Base-by-base conservation (phyloP, 2,113 vertebrate genomes). In the Cairina moschata region DNA sequence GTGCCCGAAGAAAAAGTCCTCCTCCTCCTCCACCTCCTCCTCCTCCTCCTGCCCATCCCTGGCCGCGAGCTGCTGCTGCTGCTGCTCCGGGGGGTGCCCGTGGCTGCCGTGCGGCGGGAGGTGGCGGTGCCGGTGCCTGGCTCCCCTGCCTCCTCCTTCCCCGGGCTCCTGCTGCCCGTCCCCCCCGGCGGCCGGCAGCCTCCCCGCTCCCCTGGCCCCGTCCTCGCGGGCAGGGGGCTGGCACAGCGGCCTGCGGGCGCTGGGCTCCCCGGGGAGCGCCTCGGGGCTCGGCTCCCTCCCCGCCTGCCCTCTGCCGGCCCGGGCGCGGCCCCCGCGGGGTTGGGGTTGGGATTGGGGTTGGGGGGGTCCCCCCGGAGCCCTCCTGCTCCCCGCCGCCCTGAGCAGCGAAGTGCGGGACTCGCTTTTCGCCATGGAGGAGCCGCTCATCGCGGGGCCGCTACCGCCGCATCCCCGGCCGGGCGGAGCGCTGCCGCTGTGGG, bases 181-280 rank as follows among this genome's bases (percentile, higher is more conserved):
- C 89, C 85, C 90, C 42, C 94, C 62, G 86, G 91, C 77, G 66
- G 95, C 95, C 95, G 95, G 90, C 91, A 91, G 96, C 87, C 91
- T 92, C 90, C 85, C 85, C 31, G 68, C 71, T 94, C 98, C 97
- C 88, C 91, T 93, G 96, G 73, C 95, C 76, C 97, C 96, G 83
- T 97, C 96, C 93, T 98, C 98, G 81, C 95, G 83, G 72, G 97
- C 97, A 59, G 97, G 97, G 7, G 99, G 99, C 83, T 98, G 98
- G 96, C 99, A 99, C 54, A 99, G 98, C 55, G 99, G 99, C 99
- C 99, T 98, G 95, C 98, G 98, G 31, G 98, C 98, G 76, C 98
- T 99, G 74, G 98, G 98, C 92, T 99, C 98, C 95, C 98, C 98
- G 75, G 97, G 97, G 29, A 97, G 97, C 63, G 79, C 90, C 96